phyloP scores from a whole-genome alignment of 2,113 vertebrate species.

The Lycocorax pyrrhopterus region DNA sequence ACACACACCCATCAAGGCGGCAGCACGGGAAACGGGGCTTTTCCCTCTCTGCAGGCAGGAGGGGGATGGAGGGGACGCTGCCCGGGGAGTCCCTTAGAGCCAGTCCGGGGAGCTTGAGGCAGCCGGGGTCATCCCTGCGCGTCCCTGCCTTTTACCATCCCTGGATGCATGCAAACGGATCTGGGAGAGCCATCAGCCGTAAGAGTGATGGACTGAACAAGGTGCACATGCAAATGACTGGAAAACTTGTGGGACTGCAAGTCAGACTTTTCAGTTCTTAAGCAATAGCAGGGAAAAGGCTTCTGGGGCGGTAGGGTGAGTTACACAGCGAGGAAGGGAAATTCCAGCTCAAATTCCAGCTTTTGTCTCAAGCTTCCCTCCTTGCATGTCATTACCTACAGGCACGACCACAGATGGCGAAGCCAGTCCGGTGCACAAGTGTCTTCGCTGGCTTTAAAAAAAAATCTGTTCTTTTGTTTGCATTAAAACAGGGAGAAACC shows the following conservation, averaged over 20 bases:
- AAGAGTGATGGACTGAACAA: background rate
- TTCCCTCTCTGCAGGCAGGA: background rate
- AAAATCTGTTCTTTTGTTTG: rapidly evolving
- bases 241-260: background rate
- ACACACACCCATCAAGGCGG: rapidly evolving
- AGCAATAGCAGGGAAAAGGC: background rate
- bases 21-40: background rate
- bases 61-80: too few species aligned
- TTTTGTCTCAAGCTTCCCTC: background rate
- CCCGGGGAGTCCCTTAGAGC: background rate
- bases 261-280: background rate
- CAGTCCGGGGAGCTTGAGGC: background rate
- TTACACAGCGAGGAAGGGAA: background rate
- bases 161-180: rapidly evolving
- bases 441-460: background rate
- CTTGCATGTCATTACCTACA: background rate
- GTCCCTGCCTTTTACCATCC: background rate
- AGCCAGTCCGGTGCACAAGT: background rate
- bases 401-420: rapidly evolving
- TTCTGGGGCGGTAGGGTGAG: background rate
- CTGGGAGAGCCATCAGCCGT: too few species aligned
- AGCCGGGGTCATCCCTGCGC: too few species aligned
- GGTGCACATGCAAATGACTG: rapidly evolving
- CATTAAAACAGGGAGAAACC: background rate
- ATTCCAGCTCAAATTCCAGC: background rate